phyloP scores from a whole-genome alignment of 2,113 vertebrate genomes.

The Brevimyrus niger region DNA sequence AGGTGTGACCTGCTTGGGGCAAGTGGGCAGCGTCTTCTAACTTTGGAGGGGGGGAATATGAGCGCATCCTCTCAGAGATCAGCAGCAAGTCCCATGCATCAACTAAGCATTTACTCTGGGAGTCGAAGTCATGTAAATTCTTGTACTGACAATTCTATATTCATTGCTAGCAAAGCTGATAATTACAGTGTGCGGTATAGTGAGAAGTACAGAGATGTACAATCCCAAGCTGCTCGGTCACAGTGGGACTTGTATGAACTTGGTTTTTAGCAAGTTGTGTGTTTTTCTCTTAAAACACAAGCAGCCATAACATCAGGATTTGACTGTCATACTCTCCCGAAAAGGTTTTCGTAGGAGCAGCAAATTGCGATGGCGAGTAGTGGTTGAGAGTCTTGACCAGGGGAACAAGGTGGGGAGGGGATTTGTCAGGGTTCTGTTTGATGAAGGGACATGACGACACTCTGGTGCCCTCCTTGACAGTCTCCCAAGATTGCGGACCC shows the following conservation, averaged over 20 bases:
- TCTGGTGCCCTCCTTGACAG: constrained; percentile 40
- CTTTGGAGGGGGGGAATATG: not conserved
- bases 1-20: constrained; percentile 37
- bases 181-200: not conserved
- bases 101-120: not conserved
- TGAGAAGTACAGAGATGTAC: not conserved
- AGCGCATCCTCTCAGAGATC: not conserved
- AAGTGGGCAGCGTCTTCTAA: not conserved
- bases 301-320: not conserved
- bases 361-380: not conserved
- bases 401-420: not conserved
- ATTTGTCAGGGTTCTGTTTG: not conserved
- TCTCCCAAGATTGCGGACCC: constrained; percentile 67
- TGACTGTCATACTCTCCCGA: not conserved
- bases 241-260: not conserved
- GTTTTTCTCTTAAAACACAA: not conserved
- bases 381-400: not conserved
- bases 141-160: not conserved
- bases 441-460: not conserved
- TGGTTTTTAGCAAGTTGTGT: not conserved
- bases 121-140: not conserved
- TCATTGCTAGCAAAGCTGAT: not conserved
- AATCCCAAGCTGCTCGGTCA: not conserved
- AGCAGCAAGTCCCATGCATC: not conserved
- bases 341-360: not conserved